phyloP scores from a whole-genome alignment of 2,888 invertebrate species.

The Lymantria dispar region DNA sequence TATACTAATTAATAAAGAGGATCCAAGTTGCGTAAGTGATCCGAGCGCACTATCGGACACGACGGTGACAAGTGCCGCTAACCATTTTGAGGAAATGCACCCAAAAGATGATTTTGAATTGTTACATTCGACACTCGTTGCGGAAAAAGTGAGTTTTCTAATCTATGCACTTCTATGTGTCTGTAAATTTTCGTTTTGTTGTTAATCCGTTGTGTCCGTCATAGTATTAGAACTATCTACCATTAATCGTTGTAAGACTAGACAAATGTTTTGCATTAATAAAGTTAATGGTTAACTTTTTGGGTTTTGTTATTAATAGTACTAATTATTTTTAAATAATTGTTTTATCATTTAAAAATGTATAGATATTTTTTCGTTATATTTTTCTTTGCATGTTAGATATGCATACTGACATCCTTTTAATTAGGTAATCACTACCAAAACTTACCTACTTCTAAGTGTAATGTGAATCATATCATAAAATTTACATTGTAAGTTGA shows the following conservation, averaged over 20 bases:
- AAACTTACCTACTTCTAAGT: too few relatives aligned
- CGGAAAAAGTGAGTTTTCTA: conserved; percentile 74
- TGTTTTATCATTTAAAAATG: not conserved
- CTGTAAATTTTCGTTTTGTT: conserved; percentile 17
- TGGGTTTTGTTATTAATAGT: not conserved
- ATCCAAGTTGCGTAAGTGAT: conserved; percentile 82
- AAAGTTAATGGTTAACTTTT: not conserved
- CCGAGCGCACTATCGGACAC: conserved; percentile 69
- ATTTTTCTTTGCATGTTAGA: not conserved
- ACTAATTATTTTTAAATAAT: not conserved
- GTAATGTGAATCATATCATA: not conserved
- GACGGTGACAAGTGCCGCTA: conserved; percentile 62
- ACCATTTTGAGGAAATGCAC: conserved; percentile 90
- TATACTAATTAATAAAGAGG: conserved; percentile 89
- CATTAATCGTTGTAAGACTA: not conserved
- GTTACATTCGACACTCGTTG: conserved; percentile 64
- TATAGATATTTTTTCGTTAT: not conserved
- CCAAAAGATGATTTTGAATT: conserved; percentile 90
- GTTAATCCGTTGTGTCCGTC: not conserved
- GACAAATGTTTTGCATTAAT: not conserved
- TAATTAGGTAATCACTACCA: not conserved
- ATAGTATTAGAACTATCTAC: not conserved
- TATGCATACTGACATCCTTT: not conserved
- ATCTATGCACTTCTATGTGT: conserved; percentile 16
- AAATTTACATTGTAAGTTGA: not conserved